Percentiles rank a stretch among this genome's conserved stretches.
phyloP scores from a whole-genome alignment of 2,113 vertebrate species.

The Centropus bengalensis region DNA sequence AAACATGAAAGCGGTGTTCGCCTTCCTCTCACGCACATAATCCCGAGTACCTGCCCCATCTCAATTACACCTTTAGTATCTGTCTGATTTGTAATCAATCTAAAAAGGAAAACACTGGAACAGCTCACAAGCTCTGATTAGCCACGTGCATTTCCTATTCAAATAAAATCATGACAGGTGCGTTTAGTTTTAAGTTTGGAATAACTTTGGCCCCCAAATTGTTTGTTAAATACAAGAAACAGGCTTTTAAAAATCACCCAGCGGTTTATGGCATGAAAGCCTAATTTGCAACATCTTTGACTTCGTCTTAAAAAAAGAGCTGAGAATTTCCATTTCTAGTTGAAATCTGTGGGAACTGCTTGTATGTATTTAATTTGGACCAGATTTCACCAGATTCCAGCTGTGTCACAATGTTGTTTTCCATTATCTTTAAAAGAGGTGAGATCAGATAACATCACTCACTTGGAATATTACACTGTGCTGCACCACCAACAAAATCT shows the following conservation, averaged over 20 bases:
- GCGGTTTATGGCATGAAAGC: not conserved
- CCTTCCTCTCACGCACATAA: not conserved
- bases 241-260: not conserved
- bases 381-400: not conserved
- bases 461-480: not conserved
- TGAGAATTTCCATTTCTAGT: not conserved
- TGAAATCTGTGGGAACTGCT: not conserved
- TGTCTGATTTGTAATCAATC: constrained; percentile 35
- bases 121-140: constrained; percentile 22
- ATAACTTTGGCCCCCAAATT: not conserved
- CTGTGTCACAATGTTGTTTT: not conserved
- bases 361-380: not conserved
- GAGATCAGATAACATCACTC: not conserved
- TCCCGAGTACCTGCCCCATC: not conserved
- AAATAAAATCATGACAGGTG: not conserved
- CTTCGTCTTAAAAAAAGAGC: constrained; percentile 25
- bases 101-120: not conserved
- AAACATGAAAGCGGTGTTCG: not conserved
- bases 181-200: not conserved
- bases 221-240: not conserved
- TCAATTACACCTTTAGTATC: not conserved
- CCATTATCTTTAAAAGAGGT: not conserved
- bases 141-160: not conserved
- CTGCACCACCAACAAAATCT: not conserved
- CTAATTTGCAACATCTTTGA: not conserved